Evolutionary conservation across 1,140 invertebrate genomes (phyloP), one percentile per base, ranked within the genome.

Genomic region (Paralvinella palmiformis): DNA sequence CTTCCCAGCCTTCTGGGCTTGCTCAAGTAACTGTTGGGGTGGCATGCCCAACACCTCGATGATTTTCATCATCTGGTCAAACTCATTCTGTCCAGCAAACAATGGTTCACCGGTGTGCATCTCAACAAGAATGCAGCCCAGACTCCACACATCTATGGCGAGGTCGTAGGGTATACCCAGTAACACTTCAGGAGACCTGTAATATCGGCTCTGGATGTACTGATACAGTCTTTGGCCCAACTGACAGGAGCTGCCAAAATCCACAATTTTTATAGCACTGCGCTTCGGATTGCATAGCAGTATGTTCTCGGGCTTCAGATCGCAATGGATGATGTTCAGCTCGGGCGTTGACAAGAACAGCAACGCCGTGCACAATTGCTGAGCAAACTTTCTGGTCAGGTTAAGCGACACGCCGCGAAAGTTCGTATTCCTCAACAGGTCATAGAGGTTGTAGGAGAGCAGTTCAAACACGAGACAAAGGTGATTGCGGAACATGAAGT

Each of bases 31-130:
- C 81, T 95, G 89, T 77, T 91, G 91, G 2, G 96, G 94, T 69
- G 97, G 96, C 88, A 98, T 94, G 53, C 96, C 96, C 64, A 81
- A 60, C 10, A 82, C 79, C 84, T 99, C 97, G 53, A 99, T 92
- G 67, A 99, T 99, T 85, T 98, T 98, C 85, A 98, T 99, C 94
- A 99, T 97, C 86, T 99, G 97, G 83, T 99, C 97, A 75, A 95
- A 86, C 88, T 99, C 97, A 81, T 99, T 98, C 73, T 93, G 91
- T 50, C 97, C 96, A 75, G 93, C 95, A 84, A 99, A 99, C 37
- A 99, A 84, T 24, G 97, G 96, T 83, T 99, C 96, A 62, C 97
- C 97, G 22, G 96, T 99, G 82, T 99, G 97, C 96, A 99, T 98
- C 85, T 99, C 97, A 17, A 99, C 95, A 68, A 99, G 85, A 77